These are phyloP conservation scores for Crocidura indochinensis DNA, from an alignment of 2,797 vertebrate genomes.

Conservation along the genomic window DNA sequence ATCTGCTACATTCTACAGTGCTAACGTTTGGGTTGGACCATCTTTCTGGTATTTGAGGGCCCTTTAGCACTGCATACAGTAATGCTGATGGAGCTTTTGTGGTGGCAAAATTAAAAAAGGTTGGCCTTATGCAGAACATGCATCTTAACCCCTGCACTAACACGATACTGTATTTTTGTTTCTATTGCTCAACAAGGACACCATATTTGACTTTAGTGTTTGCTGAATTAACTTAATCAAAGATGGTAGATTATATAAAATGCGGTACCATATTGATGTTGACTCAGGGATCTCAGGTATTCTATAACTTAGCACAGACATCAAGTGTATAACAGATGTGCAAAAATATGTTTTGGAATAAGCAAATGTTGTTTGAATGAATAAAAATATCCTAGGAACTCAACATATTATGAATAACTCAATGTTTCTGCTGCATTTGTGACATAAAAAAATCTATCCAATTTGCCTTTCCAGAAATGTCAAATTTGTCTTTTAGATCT, in stretches of 20 bases:
- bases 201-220: neutral
- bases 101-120: too few species aligned
- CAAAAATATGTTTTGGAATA: neutral
- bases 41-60: too few species aligned
- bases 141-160: neutral
- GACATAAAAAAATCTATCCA: slow-evolving; percentile 17
- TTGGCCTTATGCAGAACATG: too few species aligned
- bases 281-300: neutral
- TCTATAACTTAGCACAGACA: neutral
- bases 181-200: neutral
- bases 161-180: neutral
- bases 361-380: neutral
- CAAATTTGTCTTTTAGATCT: slow-evolving; percentile 6
- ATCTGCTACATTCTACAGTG: too few species aligned
- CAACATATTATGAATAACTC: neutral
- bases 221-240: neutral
- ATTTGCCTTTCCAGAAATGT: slow-evolving; percentile 19
- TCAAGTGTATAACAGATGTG: neutral
- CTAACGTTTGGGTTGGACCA: too few species aligned
- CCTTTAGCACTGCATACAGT: too few species aligned
- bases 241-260: neutral
- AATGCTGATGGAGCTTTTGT: too few species aligned
- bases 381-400: neutral
- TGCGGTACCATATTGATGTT: neutral
- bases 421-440: neutral